Conservation (phyloP, 2,888 invertebrate species). For the Euplagia quadripunctaria region DNA sequence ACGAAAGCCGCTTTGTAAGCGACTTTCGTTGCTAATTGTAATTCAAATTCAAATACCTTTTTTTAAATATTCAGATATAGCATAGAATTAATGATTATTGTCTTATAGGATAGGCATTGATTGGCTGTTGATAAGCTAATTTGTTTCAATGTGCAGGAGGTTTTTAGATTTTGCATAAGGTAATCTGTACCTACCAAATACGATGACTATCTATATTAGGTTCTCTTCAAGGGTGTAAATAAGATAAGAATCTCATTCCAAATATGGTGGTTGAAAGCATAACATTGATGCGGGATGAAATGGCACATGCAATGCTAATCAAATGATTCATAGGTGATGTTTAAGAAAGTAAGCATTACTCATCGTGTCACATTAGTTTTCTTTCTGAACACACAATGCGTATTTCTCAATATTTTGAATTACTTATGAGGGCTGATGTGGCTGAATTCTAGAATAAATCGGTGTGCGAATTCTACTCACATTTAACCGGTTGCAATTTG, state of each 20-base stretch:
- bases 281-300: too few species aligned
- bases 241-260: background rate
- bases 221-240: background rate
- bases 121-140: too few species aligned
- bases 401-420: background rate
- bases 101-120: too few species aligned
- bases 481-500: conserved; percentile 9
- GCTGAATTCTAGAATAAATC: too few species aligned
- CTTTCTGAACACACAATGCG: background rate
- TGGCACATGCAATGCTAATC: background rate
- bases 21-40: too few species aligned
- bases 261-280: background rate
- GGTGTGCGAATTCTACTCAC: background rate
- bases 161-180: background rate
- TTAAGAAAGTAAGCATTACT: background rate
- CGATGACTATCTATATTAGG: background rate
- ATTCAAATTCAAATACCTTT: too few species aligned
- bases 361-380: background rate
- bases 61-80: too few species aligned
- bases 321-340: background rate
- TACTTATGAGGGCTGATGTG: background rate
- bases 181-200: background rate
- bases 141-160: background rate
- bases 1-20: too few species aligned
- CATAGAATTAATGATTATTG: too few species aligned